These are phyloP conservation scores for Macaca fascicularis DNA, from an alignment of 2,113 vertebrate species.

Conservation along the genomic window DNA sequence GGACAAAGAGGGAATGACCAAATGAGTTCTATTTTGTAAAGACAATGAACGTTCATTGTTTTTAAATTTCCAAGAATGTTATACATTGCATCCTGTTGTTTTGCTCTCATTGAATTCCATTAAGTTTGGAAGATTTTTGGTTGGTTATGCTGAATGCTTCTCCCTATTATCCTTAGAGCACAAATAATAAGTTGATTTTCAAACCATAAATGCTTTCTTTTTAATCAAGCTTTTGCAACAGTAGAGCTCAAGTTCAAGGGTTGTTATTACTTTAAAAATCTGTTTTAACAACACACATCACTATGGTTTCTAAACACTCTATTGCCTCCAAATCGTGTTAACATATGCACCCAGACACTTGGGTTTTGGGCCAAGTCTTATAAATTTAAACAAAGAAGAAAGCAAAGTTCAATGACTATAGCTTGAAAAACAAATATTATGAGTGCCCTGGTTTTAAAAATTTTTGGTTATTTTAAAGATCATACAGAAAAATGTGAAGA, in stretches of 20 bases:
- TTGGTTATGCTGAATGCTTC: slow-evolving; percentile 54
- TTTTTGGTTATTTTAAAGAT: slow-evolving; percentile 25
- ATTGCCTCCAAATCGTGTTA: slow-evolving; percentile 52
- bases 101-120: not conserved
- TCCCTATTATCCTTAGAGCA: slow-evolving; percentile 69
- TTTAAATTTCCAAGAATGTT: slow-evolving; percentile 34
- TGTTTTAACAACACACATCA: slow-evolving; percentile 62
- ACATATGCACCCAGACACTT: not conserved
- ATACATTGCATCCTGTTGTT: not conserved
- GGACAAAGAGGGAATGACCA: slow-evolving; percentile 30
- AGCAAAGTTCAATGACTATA: slow-evolving; percentile 14
- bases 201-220: slow-evolving; percentile 60
- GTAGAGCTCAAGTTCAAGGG: slow-evolving; percentile 62
- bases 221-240: slow-evolving; percentile 60
- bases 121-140: slow-evolving; percentile 8
- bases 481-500: not conserved
- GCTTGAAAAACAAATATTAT: slow-evolving; percentile 16
- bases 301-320: slow-evolving; percentile 53
- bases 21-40: not conserved
- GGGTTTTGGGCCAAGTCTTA: slow-evolving; percentile 34
- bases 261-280: slow-evolving; percentile 71
- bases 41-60: not conserved
- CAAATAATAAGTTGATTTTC: slow-evolving; percentile 72
- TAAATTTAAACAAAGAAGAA: slow-evolving; percentile 50
- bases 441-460: not conserved